Evolutionary conservation across 2,888 invertebrate genomes (phyloP).

Genomic region (Tuta absoluta): DNA sequence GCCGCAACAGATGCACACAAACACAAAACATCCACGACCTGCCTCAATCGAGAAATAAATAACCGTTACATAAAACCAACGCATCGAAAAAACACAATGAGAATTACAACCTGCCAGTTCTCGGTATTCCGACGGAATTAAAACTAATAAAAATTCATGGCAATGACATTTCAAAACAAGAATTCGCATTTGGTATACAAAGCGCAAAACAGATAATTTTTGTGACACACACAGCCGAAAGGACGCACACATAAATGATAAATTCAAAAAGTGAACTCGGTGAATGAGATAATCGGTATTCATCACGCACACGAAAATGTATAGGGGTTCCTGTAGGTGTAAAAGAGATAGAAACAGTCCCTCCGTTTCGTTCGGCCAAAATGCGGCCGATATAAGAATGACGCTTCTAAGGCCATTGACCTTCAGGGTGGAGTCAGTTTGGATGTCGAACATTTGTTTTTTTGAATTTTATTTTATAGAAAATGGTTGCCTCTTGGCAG

Average conservation of each 20-base stretch:
- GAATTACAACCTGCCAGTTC: conserved; percentile 39
- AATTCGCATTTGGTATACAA: conserved; percentile 53
- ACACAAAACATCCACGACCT: conserved; percentile 58
- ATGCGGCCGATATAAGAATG: conserved; percentile 80
- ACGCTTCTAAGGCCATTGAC: conserved; percentile 75
- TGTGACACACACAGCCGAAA: conserved; percentile 62
- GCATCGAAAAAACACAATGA: conserved; percentile 41
- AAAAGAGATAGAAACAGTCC: conserved; percentile 60
- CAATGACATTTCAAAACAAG: conserved; percentile 58
- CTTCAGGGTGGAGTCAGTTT: conserved; percentile 59
- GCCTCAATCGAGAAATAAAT: conserved; percentile 60
- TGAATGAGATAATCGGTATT: conserved; percentile 76
- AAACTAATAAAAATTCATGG: conserved; percentile 61
- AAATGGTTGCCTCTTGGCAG: not conserved
- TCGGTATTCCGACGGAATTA: conserved; percentile 43
- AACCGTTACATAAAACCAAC: conserved; percentile 49
- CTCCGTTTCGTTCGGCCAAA: conserved; percentile 70
- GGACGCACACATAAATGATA: conserved; percentile 58
- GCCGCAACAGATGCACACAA: conserved; percentile 37
- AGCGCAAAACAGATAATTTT: conserved; percentile 68
- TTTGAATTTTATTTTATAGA: conserved; percentile 29
- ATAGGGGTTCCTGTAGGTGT: conserved; percentile 53
- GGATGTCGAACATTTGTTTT: conserved; percentile 44
- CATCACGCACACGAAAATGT: conserved; percentile 74
- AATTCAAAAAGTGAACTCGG: conserved; percentile 66